Evolutionary conservation across 2,888 invertebrate species (phyloP).

Genomic region (Seira ritae): DNA sequence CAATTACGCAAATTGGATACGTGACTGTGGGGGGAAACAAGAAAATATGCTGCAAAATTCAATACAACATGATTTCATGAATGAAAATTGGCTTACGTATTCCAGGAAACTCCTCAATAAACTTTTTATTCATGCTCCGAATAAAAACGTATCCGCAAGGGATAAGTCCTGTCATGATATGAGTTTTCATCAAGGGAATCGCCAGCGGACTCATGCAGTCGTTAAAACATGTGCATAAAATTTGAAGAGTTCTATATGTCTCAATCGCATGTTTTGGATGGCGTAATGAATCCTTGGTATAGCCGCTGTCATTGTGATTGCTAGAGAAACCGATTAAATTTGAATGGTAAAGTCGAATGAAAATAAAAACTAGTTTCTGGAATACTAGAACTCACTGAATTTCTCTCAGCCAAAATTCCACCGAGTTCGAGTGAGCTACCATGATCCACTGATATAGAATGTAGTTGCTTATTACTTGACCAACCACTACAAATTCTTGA

Average conservation of each 20-base stretch:
- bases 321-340: slow-evolving; percentile 28
- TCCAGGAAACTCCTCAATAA: slow-evolving; percentile 64
- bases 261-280: slow-evolving; percentile 16
- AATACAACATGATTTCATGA: not conserved
- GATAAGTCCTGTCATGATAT: slow-evolving; percentile 40
- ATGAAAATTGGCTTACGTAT: slow-evolving; percentile 23
- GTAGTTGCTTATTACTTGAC: slow-evolving; percentile 48
- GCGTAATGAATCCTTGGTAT: slow-evolving; percentile 44
- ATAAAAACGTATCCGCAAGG: slow-evolving; percentile 61
- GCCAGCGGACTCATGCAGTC: slow-evolving; percentile 62
- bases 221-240: slow-evolving; percentile 55
- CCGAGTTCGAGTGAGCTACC: slow-evolving; percentile 56
- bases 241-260: slow-evolving; percentile 42
- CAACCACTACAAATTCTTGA: slow-evolving; percentile 58
- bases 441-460: slow-evolving; percentile 53
- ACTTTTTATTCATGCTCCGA: slow-evolving; percentile 54
- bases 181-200: slow-evolving; percentile 51
- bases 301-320: slow-evolving; percentile 54
- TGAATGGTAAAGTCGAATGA: not conserved
- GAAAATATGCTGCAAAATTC: not conserved
- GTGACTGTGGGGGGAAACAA: slow-evolving; percentile 31
- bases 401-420: slow-evolving; percentile 60
- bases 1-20: slow-evolving; percentile 54
- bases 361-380: not conserved
- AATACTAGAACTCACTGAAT: slow-evolving; percentile 48